Base-by-base conservation (phyloP, 2,113 vertebrate species). In the Antechinus stuartii region DNA sequence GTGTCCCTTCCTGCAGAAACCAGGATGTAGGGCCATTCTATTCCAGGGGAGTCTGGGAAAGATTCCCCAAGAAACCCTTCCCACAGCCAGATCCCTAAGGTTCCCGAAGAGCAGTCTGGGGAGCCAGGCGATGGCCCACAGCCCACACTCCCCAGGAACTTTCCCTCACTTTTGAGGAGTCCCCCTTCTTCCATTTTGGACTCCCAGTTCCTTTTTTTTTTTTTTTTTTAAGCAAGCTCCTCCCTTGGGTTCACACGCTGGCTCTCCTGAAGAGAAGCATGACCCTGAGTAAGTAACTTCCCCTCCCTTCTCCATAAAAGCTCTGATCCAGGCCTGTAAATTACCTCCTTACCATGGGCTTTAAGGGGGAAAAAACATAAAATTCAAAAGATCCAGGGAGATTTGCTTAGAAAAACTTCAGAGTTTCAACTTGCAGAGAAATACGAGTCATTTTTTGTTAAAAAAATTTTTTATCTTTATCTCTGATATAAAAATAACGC, bases 361-460 rank as follows among this genome's bases (percentile, higher is more conserved):
- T 35, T 46, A 50, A 95, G 89, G 92, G 49, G 49, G 24, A 94
- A n/a, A 27, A 35, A 94, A 76, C 94, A 91, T 49, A 68, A 52
- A 91, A 54, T 90, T 92, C 94, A 49, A 90, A 97, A 92, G 93
- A 94, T 92, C 92, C 92, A 97, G 96, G n/a, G 42, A 22, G 89
- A 96, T 95, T 97, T 91, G 92, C 93, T 97, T 97, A 97, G 42
- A 97, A 98, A 98, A 97, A 89, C 3, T 49, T 49, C 96, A 97
- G 96, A 94, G 91, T 95, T 92, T 94, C 95, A 94, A 96, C 95
- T 97, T 98, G 98, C 98, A 97, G 98, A 98, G 98, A 96, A 98
- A 98, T 91, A 92, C 96, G 94, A 97, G 91, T 96, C 97, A 96
- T 96, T 95, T 97, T 49, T 49, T 49, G 47, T 47, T 47, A 47